Percentiles rank a stretch among this genome's conserved stretches.
phyloP scores from a whole-genome alignment of 2,113 vertebrate species.

The Steatornis caripensis region DNA sequence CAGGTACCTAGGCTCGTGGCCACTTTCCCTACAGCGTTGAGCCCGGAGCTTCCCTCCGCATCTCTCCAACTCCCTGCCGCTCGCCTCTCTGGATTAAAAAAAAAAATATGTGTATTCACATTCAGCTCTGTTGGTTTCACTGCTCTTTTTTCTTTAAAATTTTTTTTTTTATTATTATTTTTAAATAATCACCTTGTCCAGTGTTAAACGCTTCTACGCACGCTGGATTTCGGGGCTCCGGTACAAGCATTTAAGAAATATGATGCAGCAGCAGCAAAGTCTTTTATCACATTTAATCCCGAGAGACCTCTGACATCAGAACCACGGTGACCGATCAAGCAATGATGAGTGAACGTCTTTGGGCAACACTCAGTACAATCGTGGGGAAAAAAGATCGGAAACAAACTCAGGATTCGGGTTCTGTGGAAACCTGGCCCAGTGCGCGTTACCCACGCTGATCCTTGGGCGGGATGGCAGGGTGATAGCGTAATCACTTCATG shows the following conservation, averaged over 20 bases:
- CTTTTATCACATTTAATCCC: neutral
- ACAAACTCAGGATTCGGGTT: neutral
- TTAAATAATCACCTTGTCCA: neutral
- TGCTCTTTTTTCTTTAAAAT: neutral
- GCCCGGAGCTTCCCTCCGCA: neutral
- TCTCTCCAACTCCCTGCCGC: neutral
- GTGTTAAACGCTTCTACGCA: neutral
- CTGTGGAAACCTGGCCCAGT: neutral
- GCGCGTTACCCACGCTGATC: rapidly evolving
- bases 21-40: rapidly evolving
- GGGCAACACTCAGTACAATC: neutral
- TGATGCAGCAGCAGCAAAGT: neutral
- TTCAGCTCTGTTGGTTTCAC: neutral
- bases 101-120: neutral
- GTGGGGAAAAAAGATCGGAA: neutral
- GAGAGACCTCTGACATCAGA: neutral
- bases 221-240: neutral
- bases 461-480: neutral
- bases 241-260: neutral
- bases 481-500: rapidly evolving
- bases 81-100: neutral
- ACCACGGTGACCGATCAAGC: neutral
- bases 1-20: neutral
- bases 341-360: neutral
- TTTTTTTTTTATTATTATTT: neutral